Evolutionary conservation across 2,797 vertebrate species (phyloP).

Genomic region (Leptatherina wallacei): DNA sequence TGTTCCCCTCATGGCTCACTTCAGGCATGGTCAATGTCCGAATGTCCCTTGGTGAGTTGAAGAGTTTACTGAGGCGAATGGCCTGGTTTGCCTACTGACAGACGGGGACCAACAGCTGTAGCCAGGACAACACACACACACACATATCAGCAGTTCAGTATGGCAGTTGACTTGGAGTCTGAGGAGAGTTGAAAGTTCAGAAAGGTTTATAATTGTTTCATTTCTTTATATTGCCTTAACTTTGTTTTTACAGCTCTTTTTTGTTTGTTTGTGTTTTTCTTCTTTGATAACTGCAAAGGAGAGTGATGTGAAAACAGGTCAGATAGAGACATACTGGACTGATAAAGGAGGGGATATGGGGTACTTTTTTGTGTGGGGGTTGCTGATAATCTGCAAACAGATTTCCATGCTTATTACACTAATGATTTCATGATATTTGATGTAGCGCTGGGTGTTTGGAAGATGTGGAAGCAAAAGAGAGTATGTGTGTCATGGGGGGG

Average conservation of each 20-base stretch:
- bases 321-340: slow-evolving; percentile 84
- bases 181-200: not conserved
- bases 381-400: slow-evolving; percentile 94
- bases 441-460: slow-evolving; percentile 86
- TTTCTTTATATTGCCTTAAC: slow-evolving; percentile 16
- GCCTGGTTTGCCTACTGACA: slow-evolving; percentile 63
- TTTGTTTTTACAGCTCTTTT: not conserved
- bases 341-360: slow-evolving; percentile 80
- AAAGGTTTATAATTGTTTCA: not conserved
- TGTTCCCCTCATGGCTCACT: slow-evolving; percentile 31
- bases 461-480: slow-evolving; percentile 71
- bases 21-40: slow-evolving; percentile 35
- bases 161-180: slow-evolving; percentile 2
- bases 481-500: slow-evolving; percentile 73
- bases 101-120: slow-evolving; percentile 71
- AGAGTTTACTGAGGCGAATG: slow-evolving; percentile 71
- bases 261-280: slow-evolving; percentile 42
- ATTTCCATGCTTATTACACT: slow-evolving; percentile 99
- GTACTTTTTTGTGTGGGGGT: slow-evolving; percentile 76
- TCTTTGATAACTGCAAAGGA: slow-evolving; percentile 87
- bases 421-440: slow-evolving; percentile 98
- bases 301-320: slow-evolving; percentile 89
- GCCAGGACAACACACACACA: slow-evolving; percentile 12
- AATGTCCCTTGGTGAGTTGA: slow-evolving; percentile 74
- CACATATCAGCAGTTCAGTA: slow-evolving; percentile 24